Evolutionary conservation across 2,113 vertebrate species (phyloP), one percentile per base, ranked within the genome.

Genomic region (Thunnus maccoyii): DNA sequence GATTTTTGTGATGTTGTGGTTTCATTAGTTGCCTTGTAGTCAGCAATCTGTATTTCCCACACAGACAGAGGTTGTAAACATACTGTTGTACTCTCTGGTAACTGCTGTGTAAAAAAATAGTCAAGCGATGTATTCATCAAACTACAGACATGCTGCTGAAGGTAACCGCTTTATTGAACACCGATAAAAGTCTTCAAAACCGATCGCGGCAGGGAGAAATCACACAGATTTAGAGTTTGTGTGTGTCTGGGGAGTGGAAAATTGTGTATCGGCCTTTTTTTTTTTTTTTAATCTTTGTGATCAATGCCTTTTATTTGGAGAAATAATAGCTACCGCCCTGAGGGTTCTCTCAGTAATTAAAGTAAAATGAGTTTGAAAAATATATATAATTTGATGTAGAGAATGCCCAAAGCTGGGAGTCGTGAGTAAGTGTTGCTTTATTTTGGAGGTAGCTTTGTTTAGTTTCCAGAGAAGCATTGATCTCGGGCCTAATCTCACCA

Each of bases 331-430:
- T 50, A 52, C 41, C 10, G 13, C 56, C 36, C 62, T 1, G 12
- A 20, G 41, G 48, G 4, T 68, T 56, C 25, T 22, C 17, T 3
- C 7, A 14, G 62, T 66, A 52, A 61, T 77, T 77, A 61, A 67
- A 72, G 61, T 61, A 36, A 17, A 72, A 55, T 12, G 32, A 27
- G 55, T 32, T 47, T 58, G 50, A 9, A 65, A 72, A 65, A 18
- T 12, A 5, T 3, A 1, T 10, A 6, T 46, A 8, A 46, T 50
- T 50, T 14, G 50, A 41, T 60, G 41, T 14, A 3, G 8, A 18
- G 14, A 14, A 3, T 10, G 4, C 30, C 32, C 60, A 46, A 46
- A 48, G 54, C 55, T 16, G 18, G 15, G 47, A 41, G 20, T 12
- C 48, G 3, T 18, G 61, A 61, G 60, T 47, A 25, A 68, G 41